A percentile compares a stretch with the other conserved stretches of the same genome.
phyloP scores from a whole-genome alignment of 2,797 vertebrate genomes.

The Sebastiscus albofasciatus region DNA sequence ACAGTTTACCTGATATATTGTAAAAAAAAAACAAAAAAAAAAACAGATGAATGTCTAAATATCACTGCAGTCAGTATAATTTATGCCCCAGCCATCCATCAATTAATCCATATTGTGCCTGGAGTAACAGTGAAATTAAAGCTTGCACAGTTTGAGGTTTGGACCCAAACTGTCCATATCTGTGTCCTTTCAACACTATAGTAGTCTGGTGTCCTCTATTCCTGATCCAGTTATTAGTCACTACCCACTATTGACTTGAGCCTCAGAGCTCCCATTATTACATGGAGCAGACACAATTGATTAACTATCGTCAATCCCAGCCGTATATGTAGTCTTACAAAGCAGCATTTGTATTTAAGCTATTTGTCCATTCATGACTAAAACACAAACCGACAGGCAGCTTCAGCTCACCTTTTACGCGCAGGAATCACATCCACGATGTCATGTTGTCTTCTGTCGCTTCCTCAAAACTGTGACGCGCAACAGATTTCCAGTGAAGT shows the following conservation, averaged over 20 bases:
- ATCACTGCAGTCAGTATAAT: background rate
- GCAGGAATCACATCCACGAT: background rate
- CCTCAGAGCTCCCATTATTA: conserved; percentile 28
- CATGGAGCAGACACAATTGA: background rate
- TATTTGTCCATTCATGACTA: background rate
- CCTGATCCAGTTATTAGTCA: conserved; percentile 56
- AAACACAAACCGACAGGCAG: background rate
- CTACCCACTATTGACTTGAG: conserved; percentile 21
- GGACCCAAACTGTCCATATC: background rate
- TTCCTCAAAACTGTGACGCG: background rate
- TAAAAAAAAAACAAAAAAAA: too few species aligned
- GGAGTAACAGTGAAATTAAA: background rate
- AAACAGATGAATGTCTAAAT: background rate
- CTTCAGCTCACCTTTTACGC: conserved; percentile 11
- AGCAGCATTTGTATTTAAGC: background rate
- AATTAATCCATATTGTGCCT: background rate
- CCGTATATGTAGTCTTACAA: background rate
- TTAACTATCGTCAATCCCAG: background rate
- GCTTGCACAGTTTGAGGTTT: background rate
- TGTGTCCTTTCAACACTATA: background rate
- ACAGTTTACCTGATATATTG: background rate
- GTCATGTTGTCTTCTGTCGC: background rate
- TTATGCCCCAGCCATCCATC: background rate
- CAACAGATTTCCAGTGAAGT: background rate
- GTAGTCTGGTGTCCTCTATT: background rate